Percentiles rank a stretch among this genome's conserved stretches.
phyloP scores from a whole-genome alignment of 2,113 vertebrate species.

The Ramphastos sulfuratus region DNA sequence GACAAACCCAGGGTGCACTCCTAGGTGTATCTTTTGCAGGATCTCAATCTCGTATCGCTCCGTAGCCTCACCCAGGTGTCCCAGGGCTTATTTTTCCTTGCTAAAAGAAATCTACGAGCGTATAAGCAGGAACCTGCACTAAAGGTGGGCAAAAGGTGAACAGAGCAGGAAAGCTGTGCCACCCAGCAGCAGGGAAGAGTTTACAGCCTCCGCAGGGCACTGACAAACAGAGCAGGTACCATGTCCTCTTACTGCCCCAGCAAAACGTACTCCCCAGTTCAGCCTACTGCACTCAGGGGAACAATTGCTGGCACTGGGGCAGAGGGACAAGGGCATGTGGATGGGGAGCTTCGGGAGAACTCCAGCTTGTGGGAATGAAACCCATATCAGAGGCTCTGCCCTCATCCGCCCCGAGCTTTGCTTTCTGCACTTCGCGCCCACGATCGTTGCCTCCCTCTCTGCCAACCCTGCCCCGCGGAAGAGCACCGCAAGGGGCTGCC shows the following conservation, averaged over 20 bases:
- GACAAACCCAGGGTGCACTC: not conserved
- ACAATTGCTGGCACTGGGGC: not conserved
- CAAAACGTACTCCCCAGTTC: not conserved
- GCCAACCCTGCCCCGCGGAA: not conserved
- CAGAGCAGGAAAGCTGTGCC: not conserved
- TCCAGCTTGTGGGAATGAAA: not conserved
- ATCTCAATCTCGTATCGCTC: not conserved
- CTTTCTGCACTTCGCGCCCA: not conserved
- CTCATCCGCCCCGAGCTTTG: not conserved
- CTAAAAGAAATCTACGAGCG: not conserved
- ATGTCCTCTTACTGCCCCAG: rapidly evolving
- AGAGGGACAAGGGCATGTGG: rapidly evolving
- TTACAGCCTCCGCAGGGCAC: rapidly evolving
- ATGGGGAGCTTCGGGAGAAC: too few relatives aligned
- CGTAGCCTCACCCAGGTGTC: not conserved
- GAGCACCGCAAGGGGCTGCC: not conserved
- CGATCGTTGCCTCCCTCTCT: not conserved
- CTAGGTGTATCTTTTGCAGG: not conserved
- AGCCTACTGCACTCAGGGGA: not conserved
- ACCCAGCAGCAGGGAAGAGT: rapidly evolving
- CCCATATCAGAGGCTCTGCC: not conserved
- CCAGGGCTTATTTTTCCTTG: not conserved
- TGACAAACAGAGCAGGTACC: not conserved
- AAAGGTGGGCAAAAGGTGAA: not conserved
- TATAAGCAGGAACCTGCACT: not conserved